Evolutionary conservation across 1,140 invertebrate species (phyloP).

Genomic region (Tetranychus cinnabarinus): DNA sequence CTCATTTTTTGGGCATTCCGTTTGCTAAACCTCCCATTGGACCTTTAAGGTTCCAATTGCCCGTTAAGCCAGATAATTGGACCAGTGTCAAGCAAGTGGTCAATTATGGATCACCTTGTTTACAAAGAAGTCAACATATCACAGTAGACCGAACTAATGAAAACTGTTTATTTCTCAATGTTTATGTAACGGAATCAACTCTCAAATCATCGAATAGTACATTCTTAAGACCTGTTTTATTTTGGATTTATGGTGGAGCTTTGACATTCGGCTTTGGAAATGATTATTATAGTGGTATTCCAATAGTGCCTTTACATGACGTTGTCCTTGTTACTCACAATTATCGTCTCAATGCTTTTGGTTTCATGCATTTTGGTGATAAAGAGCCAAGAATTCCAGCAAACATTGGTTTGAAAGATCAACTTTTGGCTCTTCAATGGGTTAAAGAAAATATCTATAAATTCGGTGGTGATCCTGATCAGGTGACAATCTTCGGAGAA

Average conservation of each 20-base stretch:
- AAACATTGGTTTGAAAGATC: neutral
- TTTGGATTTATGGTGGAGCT: neutral
- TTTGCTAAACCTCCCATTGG: too few species aligned
- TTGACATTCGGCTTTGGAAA: neutral
- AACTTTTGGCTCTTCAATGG: neutral
- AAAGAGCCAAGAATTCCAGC: slow-evolving; percentile 16
- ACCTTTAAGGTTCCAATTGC: too few species aligned
- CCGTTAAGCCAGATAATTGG: too few species aligned
- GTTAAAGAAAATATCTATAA: neutral
- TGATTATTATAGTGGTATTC: too few species aligned
- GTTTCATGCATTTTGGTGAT: slow-evolving; percentile 65
- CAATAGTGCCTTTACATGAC: slow-evolving; percentile 62
- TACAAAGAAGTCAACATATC: too few species aligned
- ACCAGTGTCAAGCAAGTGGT: too few species aligned
- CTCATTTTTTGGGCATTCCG: too few species aligned
- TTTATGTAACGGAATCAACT: neutral
- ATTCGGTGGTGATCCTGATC: neutral
- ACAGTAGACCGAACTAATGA: neutral
- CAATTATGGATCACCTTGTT: too few species aligned
- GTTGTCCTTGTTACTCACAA: slow-evolving; percentile 82
- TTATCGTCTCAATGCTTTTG: slow-evolving; percentile 70
- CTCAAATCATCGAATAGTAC: neutral
- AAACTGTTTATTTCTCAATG: neutral
- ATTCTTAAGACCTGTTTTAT: neutral
- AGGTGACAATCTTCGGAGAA: slow-evolving; percentile 30